Base-by-base conservation (phyloP, 2,797 vertebrate species). In the Rousettus madagascariensis region DNA sequence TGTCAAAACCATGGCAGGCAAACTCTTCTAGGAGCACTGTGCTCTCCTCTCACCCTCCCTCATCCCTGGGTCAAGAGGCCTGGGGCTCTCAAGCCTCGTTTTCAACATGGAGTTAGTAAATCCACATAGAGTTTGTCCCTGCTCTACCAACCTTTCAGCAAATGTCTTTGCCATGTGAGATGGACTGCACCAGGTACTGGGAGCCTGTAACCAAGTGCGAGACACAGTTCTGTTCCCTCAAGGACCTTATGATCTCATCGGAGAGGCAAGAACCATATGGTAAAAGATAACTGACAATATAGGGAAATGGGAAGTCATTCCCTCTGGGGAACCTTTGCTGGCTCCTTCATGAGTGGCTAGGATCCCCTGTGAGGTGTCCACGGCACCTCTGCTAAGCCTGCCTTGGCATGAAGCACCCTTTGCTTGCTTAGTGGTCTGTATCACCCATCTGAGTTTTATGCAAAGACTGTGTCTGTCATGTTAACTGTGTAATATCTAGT, bases 351-450 rank as follows among this genome's bases (percentile, higher is more conserved):
- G 11, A 9, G 46, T 20, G 30, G 7, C 75, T 24, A 33, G 22
- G 71, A 80, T 13, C 13, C 59, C 28, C 28, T n/a, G 26, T 19
- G 36, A 17, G 24, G 41, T 10, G 8, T n/a, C n/a, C 2, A 0
- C 1, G 2, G n/a, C 57, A 24, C 16, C 2, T 57, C 30, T n/a
- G 8, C 10, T 13, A n/a, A 80, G 26, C 10, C 13, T 1, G 1
- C 12, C 49, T 30, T 51, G 26, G 61, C 5, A 7, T 17, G 3
- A 0, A 17, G n/a, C 36, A 3, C 26, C 4, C 15, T 26, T 20
- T 16, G 36, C 49, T 36, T 24, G 11, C 13, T 46, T 26, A 8
- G 51, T 69, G 12, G n/a, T 90, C 49, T 15, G 30, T 12, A 3
- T 78, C 36, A 28, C 55, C n/a, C 4, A 3, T 1, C 0, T 30